Evolutionary conservation across 1,140 invertebrate species (phyloP).

Genomic region (Laupala kohalensis): DNA sequence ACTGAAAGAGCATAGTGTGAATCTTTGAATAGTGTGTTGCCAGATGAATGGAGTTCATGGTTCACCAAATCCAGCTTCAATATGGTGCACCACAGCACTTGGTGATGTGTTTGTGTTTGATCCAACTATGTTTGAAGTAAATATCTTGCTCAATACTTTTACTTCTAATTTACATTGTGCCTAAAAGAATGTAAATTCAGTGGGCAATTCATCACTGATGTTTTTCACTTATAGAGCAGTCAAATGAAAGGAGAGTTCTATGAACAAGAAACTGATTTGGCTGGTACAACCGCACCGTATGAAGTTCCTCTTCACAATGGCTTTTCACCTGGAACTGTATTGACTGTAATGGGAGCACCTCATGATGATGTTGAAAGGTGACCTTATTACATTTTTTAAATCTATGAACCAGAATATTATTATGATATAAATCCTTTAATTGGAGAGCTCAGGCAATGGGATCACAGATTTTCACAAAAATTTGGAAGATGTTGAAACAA

Average conservation of each 20-base stretch:
- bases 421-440: not conserved
- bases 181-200: not conserved
- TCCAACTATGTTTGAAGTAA: conserved; percentile 37
- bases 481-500: too few relatives aligned
- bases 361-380: conserved; percentile 52
- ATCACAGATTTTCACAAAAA: too few relatives aligned
- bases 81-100: conserved; percentile 63
- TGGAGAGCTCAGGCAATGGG: too few relatives aligned
- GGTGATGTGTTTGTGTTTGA: conserved; percentile 74
- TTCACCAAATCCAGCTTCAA: conserved; percentile 48
- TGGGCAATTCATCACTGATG: not conserved
- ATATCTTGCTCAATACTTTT: not conserved
- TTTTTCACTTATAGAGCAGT: conserved; percentile 24
- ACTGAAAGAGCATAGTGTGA: too few relatives aligned
- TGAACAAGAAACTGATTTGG: conserved; percentile 52
- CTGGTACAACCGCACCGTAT: conserved; percentile 51
- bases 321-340: conserved; percentile 46
- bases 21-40: conserved; percentile 41
- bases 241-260: conserved; percentile 26
- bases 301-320: conserved; percentile 40
- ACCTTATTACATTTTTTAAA: not conserved
- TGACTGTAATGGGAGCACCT: conserved; percentile 53
- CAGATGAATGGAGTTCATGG: conserved; percentile 54
- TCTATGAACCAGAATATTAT: not conserved
- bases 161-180: too few relatives aligned